Percentiles rank a stretch among this genome's conserved stretches.
Evolutionary conservation across 2,888 invertebrate genomes (phyloP).

Genomic region (Scelioninae gen. 1): DNA sequence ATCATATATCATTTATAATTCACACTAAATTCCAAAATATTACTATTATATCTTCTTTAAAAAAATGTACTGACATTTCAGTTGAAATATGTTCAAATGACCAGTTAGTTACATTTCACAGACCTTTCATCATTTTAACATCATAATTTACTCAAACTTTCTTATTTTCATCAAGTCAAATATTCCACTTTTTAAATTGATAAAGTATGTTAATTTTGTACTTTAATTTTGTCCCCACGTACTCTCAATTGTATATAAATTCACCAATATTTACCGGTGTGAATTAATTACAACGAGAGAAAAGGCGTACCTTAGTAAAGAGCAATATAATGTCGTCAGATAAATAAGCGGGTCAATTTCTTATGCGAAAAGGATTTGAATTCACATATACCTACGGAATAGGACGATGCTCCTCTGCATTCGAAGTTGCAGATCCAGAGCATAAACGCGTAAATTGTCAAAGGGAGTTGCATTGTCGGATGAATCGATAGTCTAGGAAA

Average conservation of each 20-base stretch:
- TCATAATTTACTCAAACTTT: too few relatives aligned
- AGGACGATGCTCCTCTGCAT: conserved; percentile 29
- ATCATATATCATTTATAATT: too few relatives aligned
- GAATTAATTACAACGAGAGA: background rate
- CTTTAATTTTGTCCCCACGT: too few relatives aligned
- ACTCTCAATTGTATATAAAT: background rate
- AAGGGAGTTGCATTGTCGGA: conserved; percentile 56
- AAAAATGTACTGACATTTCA: too few relatives aligned
- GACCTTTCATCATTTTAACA: too few relatives aligned
- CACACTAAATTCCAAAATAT: too few relatives aligned
- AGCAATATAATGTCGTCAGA: conserved; percentile 22
- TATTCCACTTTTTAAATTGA: too few relatives aligned
- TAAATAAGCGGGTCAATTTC: conserved; percentile 47
- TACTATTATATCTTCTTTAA: too few relatives aligned
- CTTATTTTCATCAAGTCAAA: too few relatives aligned
- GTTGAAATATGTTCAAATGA: too few relatives aligned
- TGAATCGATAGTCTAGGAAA: conserved; percentile 67
- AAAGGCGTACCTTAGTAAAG: conserved; percentile 17
- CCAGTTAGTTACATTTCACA: too few relatives aligned
- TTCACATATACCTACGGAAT: conserved; percentile 27
- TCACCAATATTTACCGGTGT: background rate
- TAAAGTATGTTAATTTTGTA: too few relatives aligned
- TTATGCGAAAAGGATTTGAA: conserved; percentile 44
- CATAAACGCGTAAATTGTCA: conserved; percentile 67
- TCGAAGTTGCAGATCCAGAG: conserved; percentile 45